Conservation (phyloP, 2,113 vertebrate genomes). For the Indicator maculatus region DNA sequence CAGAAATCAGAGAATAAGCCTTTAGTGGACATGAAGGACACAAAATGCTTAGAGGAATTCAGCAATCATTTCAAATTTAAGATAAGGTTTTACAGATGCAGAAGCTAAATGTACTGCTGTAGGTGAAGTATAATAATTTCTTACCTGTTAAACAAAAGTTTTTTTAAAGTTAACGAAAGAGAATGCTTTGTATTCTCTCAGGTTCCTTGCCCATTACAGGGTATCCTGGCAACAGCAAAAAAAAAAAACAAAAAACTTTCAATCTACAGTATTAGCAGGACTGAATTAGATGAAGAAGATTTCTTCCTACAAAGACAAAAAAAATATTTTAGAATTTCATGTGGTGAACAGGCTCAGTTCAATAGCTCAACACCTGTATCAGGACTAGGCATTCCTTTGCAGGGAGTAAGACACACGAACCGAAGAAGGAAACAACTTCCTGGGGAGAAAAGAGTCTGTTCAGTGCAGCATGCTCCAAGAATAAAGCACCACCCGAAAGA, state of each 20-base stretch:
- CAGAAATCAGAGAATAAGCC: not conserved
- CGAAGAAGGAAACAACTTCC: not conserved
- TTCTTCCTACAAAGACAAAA: constrained; percentile 70
- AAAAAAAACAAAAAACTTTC: constrained; percentile 43
- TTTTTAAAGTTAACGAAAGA: constrained; percentile 84
- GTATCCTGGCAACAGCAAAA: constrained; percentile 77
- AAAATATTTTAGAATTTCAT: constrained; percentile 9
- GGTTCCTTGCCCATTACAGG: constrained; percentile 95
- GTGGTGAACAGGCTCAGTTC: not conserved
- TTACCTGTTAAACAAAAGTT: constrained; percentile 87
- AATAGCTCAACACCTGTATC: not conserved
- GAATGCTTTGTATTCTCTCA: constrained; percentile 83
- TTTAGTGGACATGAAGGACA: not conserved
- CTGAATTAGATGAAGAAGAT: constrained; percentile 52
- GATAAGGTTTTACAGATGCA: not conserved
- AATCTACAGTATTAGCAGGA: constrained; percentile 71
- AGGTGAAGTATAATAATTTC: constrained; percentile 53
- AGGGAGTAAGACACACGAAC: not conserved
- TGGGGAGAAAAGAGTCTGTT: not conserved
- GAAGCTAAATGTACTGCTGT: not conserved
- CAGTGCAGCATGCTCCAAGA: not conserved
- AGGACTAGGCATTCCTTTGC: not conserved
- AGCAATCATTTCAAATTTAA: not conserved
- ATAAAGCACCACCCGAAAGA: not conserved
- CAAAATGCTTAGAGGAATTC: not conserved